These are phyloP conservation scores for Mionectes macconnelli DNA, from an alignment of 2,113 vertebrate genomes.

Conservation along the genomic window DNA sequence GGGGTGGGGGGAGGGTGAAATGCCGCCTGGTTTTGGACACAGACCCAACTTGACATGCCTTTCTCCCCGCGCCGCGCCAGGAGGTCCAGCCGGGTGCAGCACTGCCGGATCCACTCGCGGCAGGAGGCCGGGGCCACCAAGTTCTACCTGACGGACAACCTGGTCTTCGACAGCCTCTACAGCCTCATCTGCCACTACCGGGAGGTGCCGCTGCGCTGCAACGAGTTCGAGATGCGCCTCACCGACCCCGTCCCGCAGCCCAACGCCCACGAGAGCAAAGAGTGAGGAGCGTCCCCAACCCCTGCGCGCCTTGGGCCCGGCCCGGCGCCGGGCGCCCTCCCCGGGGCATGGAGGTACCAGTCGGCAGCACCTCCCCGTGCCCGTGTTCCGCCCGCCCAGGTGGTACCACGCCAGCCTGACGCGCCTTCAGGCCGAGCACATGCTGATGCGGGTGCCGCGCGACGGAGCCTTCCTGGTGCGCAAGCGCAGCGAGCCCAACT, in stretches of 20 bases:
- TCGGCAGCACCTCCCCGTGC: fast-evolving
- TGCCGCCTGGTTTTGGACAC: neutral
- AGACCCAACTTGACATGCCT: neutral
- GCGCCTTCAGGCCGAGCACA: constrained; percentile 85
- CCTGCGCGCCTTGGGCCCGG: fast-evolving
- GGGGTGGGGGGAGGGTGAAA: neutral
- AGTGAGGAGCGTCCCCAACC: constrained; percentile 60
- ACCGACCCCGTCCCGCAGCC: constrained; percentile 84
- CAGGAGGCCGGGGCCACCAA: constrained; percentile 84
- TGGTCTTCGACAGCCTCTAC: constrained; percentile 88
- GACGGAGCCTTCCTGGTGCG: constrained; percentile 86
- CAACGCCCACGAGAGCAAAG: constrained; percentile 87
- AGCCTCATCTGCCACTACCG: constrained; percentile 88
- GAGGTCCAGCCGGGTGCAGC: constrained; percentile 85
- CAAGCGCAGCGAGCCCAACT: constrained; percentile 81
- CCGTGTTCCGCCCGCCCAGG: constrained; percentile 22
- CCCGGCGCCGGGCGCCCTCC: too few relatives aligned
- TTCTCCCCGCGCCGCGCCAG: neutral
- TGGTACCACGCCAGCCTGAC: constrained; percentile 85
- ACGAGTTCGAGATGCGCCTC: constrained; percentile 88
- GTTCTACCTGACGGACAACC: constrained; percentile 88
- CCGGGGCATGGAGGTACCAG: too few relatives aligned
- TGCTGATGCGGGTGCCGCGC: constrained; percentile 85
- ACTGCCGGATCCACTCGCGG: constrained; percentile 85
- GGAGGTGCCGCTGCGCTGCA: constrained; percentile 85